phyloP scores from a whole-genome alignment of 2,888 invertebrate species.

The Blastobasis lacticolella region DNA sequence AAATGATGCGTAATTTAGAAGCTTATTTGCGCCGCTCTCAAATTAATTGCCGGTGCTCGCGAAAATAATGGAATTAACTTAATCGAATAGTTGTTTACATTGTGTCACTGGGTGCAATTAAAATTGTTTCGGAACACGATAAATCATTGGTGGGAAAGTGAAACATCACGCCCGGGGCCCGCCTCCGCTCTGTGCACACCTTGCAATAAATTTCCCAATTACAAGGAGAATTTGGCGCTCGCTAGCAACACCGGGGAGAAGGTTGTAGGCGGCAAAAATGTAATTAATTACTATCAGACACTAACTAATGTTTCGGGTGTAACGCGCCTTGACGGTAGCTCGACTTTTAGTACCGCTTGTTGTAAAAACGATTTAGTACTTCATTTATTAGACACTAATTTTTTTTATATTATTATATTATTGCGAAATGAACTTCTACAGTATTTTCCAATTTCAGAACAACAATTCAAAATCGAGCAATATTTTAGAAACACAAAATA shows the following conservation, averaged over 20 bases:
- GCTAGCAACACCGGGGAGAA: conserved; percentile 47
- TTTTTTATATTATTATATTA: too few species aligned
- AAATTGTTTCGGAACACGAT: conserved; percentile 69
- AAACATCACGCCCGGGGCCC: conserved; percentile 54
- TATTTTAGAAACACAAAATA: too few species aligned
- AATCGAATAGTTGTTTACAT: conserved; percentile 75
- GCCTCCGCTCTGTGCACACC: conserved; percentile 47
- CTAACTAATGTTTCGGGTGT: conserved; percentile 5
- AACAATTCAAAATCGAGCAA: too few species aligned
- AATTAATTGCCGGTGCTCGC: conserved; percentile 53
- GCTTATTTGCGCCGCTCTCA: conserved; percentile 45
- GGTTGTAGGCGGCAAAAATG: conserved; percentile 47
- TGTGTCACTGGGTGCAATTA: conserved; percentile 71
- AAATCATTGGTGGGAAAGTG: conserved; percentile 71
- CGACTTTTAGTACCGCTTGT: too few species aligned
- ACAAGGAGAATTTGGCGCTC: conserved; percentile 56
- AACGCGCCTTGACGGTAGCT: too few species aligned
- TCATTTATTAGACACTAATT: too few species aligned
- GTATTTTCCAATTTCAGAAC: too few species aligned
- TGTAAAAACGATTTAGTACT: too few species aligned
- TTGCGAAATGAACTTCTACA: too few species aligned
- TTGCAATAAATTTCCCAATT: conserved; percentile 73
- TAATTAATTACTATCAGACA: conserved; percentile 53
- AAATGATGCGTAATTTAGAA: conserved; percentile 20
- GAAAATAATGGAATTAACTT: conserved; percentile 68